Evolutionary conservation across 2,113 vertebrate genomes (phyloP), one percentile per base, ranked within the genome.

Genomic region (Myiagra hebetior): DNA sequence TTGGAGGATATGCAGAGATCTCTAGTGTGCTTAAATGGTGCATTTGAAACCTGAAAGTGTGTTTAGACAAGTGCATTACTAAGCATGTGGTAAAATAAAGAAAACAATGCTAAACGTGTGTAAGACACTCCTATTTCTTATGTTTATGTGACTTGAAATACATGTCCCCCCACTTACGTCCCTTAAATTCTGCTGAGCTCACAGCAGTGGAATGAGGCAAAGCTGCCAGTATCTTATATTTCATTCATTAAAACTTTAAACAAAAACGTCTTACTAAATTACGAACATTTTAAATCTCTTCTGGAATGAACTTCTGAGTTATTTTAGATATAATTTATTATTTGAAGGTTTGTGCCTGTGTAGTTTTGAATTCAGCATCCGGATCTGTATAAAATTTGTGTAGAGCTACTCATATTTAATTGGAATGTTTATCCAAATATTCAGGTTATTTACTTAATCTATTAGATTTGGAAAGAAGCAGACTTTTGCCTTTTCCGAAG

Each of bases 181-280:
- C 33, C 27, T 67, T 53, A 39, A 47, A 76, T 85, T 89, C 41
- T 64, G 3, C 84, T 92, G 90, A 95, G 63, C 95, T 97, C 84
- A 91, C 78, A 83, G 78, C 56, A 87, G 56, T 85, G 78, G 91
- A 95, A 97, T 85, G 83, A 95, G 67, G 28, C 67, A 77, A 92
- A 95, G 63, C 69, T 85, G 87, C 93, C 84, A 91, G n/a, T 92
- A 49, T 92, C 92, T 97, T 93, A 56, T 42, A 86, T 96, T 92
- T 78, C 37, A 68, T 92, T 86, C 85, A 83, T 79, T 91, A 91
- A 91, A 74, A 69, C 21, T 75, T 92, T 84, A 89, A 85, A 78
- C 41, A 89, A 87, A 91, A 93, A 41, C 0, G 15, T 81, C 47
- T 75, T 55, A 70, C 24, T 80, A 89, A 96, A 87, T 95, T 87